These are phyloP conservation scores for Tetramorium bicarinatum DNA, from an alignment of 2,888 invertebrate genomes.

Conservation along the genomic window DNA sequence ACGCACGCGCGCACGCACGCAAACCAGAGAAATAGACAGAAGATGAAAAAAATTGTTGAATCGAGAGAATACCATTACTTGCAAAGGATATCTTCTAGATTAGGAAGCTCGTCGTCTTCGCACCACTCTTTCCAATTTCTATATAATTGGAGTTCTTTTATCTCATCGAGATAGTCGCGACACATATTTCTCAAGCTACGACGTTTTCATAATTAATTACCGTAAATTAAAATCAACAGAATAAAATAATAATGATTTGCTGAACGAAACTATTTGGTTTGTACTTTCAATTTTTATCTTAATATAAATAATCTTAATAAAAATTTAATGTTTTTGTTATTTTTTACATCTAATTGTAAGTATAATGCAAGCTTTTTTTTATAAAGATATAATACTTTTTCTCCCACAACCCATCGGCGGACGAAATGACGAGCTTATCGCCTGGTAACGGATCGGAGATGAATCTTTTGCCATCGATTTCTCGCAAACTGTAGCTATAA, in stretches of 20 bases:
- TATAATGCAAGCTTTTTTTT: background rate
- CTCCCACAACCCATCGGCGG: slow-evolving; percentile 79
- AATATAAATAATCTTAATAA: background rate
- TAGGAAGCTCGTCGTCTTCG: slow-evolving; percentile 53
- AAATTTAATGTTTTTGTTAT: background rate
- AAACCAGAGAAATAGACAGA: background rate
- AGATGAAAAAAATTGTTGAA: background rate
- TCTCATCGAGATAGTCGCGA: slow-evolving; percentile 76
- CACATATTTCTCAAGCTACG: slow-evolving; percentile 79
- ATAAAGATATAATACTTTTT: slow-evolving; percentile 73
- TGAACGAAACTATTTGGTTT: background rate
- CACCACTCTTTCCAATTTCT: slow-evolving; percentile 77
- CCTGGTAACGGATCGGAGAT: slow-evolving; percentile 78
- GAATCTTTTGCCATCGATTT: slow-evolving; percentile 76
- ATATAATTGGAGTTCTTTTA: slow-evolving; percentile 75
- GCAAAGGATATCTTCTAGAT: slow-evolving; percentile 78
- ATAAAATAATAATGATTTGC: background rate
- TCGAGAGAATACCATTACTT: slow-evolving; percentile 59
- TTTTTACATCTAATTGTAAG: background rate
- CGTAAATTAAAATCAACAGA: background rate
- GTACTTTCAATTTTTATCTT: background rate
- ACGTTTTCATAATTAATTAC: slow-evolving; percentile 24
- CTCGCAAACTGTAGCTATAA: slow-evolving; percentile 79
- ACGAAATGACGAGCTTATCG: slow-evolving; percentile 76
- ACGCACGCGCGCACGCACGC: too few relatives aligned